Base-by-base conservation (phyloP, 2,797 vertebrate species). In the Picus viridis region DNA sequence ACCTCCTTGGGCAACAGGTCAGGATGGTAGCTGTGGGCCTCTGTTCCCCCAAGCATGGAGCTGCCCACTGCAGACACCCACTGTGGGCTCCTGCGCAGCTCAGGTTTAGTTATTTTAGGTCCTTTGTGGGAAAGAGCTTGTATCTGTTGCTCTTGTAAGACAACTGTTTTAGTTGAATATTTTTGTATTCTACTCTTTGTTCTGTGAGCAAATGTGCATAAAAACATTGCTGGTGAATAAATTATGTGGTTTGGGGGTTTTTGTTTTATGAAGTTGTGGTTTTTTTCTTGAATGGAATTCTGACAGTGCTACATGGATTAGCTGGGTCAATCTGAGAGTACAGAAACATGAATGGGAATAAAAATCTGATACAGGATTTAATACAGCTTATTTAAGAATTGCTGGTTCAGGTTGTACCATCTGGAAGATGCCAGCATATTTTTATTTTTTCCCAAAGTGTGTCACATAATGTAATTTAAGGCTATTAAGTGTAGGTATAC, bases 21-120 rank as follows among this genome's bases (percentile, higher is more conserved):
- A 10, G 16, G 53, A 71, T 0, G 3, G 54, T 26, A 84, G 30
- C 63, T 92, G n/a, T 8, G 16, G 45, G 22, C 17, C 4, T 81
- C 30, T 0, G 1, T 47, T 12, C 7, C 12, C 18, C 2, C 1
- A 27, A 45, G 32, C 6, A 53, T 36, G 56, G 34, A 73, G 20
- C 2, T 83, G 49, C 23, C 41, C n/a, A 13, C 29, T 36, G 12
- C 9, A 11, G 9, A 3, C 7, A 18, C 11, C 23, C 47, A 30
- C 36, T 27, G 3, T 0, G 1, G 30, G 22, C 27, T 61, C 24
- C 59, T 26, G 5, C 4, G 1, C 45, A 47, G 9, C 45, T 79
- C 10, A 1, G 0, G 10, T 45, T 71, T 16, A 13, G 7, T 39
- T 75, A 30, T 7, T 43, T 86, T 10, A 16, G 9, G 8, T 51